These are phyloP conservation scores for Ariopsis seemanni DNA, from an alignment of 2,113 vertebrate species.

Conservation along the genomic window DNA sequence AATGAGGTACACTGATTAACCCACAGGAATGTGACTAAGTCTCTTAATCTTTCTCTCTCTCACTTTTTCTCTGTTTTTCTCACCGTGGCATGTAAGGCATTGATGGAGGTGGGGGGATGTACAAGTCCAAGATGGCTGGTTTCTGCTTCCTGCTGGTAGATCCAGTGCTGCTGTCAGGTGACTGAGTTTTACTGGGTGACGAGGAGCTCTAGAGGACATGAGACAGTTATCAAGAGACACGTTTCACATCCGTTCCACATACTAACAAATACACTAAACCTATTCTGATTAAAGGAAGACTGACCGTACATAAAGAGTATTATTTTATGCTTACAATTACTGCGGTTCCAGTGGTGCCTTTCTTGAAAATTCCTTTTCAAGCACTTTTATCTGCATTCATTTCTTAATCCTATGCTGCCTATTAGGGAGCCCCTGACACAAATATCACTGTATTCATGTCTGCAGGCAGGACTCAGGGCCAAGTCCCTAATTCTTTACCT, in stretches of 20 bases:
- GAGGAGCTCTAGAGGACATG: slow-evolving; percentile 71
- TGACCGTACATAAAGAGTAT: neutral
- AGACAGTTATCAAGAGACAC: neutral
- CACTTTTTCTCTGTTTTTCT: slow-evolving; percentile 56
- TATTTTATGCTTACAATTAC: neutral
- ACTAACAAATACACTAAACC: slow-evolving; percentile 35
- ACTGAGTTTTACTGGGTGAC: slow-evolving; percentile 64
- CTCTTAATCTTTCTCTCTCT: slow-evolving; percentile 28
- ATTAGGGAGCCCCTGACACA: neutral
- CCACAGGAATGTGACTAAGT: slow-evolving; percentile 34
- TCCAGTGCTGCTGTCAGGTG: slow-evolving; percentile 73
- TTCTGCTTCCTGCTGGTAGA: slow-evolving; percentile 79
- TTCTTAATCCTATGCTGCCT: slow-evolving; percentile 1
- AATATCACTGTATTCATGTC: neutral
- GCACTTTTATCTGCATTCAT: slow-evolving; percentile 2
- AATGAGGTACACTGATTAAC: slow-evolving; percentile 21
- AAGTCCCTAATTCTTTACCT: neutral
- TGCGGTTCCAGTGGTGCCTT: neutral
- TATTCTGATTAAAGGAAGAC: neutral
- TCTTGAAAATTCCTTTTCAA: slow-evolving; percentile 6
- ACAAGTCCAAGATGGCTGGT: slow-evolving; percentile 84
- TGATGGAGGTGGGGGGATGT: slow-evolving; percentile 86
- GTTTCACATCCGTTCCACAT: neutral
- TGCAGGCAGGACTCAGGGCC: neutral
- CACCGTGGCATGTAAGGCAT: slow-evolving; percentile 86